Conservation (phyloP, 2,888 invertebrate genomes). For the Mechanitis mazaeus region DNA sequence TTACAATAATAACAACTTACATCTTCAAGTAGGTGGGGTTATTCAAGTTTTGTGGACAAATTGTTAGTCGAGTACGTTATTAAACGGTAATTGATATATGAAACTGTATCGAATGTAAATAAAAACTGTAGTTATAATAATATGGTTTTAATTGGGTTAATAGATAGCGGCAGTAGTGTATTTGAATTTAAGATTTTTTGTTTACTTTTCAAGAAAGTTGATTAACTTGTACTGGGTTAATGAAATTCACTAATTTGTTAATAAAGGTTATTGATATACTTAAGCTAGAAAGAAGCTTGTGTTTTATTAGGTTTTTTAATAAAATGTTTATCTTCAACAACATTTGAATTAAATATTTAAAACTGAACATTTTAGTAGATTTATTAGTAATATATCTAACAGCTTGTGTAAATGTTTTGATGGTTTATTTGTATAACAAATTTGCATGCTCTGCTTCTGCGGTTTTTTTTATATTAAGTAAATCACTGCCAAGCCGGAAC, state of each 20-base stretch:
- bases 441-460: neutral
- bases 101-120: constrained; percentile 20
- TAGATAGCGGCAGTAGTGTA: constrained; percentile 14
- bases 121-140: constrained; percentile 18
- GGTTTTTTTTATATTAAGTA: neutral
- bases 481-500: constrained; percentile 4
- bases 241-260: neutral
- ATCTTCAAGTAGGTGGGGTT: constrained; percentile 15
- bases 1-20: constrained; percentile 8
- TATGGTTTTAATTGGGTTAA: constrained; percentile 26
- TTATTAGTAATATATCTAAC: constrained; percentile 1
- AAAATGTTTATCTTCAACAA: neutral
- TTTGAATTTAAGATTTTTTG: constrained; percentile 5
- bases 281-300: neutral
- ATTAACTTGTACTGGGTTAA: neutral
- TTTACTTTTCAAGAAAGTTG: constrained; percentile 13
- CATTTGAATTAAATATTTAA: neutral
- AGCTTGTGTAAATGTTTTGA: neutral
- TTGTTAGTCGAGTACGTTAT: constrained; percentile 12
- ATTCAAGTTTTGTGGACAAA: constrained; percentile 17
- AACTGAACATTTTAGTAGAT: neutral
- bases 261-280: neutral
- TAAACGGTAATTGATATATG: constrained; percentile 18
- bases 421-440: constrained; percentile 2
- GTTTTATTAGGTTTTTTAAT: neutral